phyloP scores from a whole-genome alignment of 2,888 invertebrate species.

The Nezara viridula region DNA sequence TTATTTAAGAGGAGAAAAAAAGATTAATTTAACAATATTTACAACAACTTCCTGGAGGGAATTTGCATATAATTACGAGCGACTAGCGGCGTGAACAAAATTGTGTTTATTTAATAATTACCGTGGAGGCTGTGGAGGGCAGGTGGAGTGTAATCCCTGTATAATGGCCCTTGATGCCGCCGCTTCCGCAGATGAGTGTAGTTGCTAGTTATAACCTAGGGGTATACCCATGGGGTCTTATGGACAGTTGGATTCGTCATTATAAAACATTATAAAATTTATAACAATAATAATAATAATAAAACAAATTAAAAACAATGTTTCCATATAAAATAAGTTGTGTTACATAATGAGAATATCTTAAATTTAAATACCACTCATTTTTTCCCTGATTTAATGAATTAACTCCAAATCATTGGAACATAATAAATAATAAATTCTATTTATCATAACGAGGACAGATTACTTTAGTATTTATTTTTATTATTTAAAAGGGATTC shows the following conservation, averaged over 20 bases:
- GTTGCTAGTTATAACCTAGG: background rate
- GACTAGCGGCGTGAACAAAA: conserved; percentile 45
- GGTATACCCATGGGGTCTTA: background rate
- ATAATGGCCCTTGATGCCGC: conserved; percentile 41
- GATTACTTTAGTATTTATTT: too few species aligned
- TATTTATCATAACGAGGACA: too few species aligned
- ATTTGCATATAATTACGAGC: conserved; percentile 38
- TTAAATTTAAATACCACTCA: too few species aligned
- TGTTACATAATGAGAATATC: too few species aligned
- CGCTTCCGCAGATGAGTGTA: background rate
- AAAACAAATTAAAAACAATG: too few species aligned
- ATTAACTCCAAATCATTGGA: too few species aligned
- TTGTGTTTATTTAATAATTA: conserved; percentile 53
- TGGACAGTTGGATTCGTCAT: background rate
- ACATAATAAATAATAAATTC: too few species aligned
- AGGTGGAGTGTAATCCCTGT: conserved; percentile 35
- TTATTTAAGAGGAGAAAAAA: conserved; percentile 39
- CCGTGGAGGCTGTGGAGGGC: background rate
- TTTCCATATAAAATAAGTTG: too few species aligned
- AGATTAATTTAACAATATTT: conserved; percentile 31
- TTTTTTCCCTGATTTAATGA: too few species aligned
- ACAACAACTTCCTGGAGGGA: conserved; percentile 34
- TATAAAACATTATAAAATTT: too few species aligned
- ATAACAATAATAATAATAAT: too few species aligned
- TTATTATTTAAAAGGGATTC: too few species aligned